phyloP scores from a whole-genome alignment of 2,113 vertebrate genomes.

The Corythornis cristatus region DNA sequence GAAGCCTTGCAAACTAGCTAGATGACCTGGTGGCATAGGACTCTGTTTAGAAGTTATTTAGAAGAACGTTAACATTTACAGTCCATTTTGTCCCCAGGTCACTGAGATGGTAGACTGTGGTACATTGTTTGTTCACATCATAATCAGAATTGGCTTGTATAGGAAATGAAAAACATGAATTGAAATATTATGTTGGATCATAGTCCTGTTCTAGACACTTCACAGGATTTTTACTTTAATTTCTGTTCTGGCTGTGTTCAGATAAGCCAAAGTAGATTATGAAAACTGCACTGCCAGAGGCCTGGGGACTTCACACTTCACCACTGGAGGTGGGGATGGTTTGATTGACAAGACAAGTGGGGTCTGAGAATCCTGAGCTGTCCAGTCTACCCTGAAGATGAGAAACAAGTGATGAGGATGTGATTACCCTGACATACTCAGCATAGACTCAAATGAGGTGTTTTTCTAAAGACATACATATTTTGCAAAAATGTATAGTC shows the following conservation, averaged over 20 bases:
- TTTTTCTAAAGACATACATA: not conserved
- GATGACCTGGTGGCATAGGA: not conserved
- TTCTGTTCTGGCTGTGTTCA: not conserved
- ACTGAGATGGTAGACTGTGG: not conserved
- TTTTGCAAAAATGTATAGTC: not conserved
- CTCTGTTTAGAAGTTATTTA: not conserved
- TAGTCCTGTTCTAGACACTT: not conserved
- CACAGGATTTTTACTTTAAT: not conserved
- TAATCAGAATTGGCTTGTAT: not conserved
- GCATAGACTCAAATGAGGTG: not conserved
- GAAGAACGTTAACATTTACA: not conserved
- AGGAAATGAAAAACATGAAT: not conserved
- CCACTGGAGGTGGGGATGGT: not conserved
- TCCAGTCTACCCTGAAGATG: not conserved
- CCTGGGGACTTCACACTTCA: not conserved
- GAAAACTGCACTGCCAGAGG: not conserved
- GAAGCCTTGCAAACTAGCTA: not conserved
- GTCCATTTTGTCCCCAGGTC: not conserved
- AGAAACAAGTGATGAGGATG: not conserved
- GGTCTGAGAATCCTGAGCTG: not conserved
- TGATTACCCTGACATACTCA: not conserved
- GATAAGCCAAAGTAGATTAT: not conserved
- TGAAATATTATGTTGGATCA: not conserved
- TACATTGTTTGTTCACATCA: not conserved
- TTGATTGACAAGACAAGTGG: not conserved